phyloP scores from a whole-genome alignment of 2,888 invertebrate species.

The Drosophila antonietae region DNA sequence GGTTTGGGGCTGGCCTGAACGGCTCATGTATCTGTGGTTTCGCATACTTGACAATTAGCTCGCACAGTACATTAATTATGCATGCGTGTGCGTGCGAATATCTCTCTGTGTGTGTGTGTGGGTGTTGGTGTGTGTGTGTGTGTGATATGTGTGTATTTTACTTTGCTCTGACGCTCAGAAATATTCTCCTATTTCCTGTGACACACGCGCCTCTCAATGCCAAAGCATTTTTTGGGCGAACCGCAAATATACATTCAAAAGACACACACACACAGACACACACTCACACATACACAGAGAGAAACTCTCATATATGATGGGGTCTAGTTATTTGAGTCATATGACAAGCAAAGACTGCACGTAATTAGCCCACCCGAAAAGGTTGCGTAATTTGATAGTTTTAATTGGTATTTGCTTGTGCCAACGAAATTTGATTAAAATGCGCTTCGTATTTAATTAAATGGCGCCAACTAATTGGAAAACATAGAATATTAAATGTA shows the following conservation, averaged over 20 bases:
- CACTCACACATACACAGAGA: neutral
- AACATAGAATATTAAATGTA: slow-evolving; percentile 6
- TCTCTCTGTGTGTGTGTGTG: neutral
- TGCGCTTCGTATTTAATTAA: slow-evolving; percentile 54
- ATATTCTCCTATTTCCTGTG: slow-evolving; percentile 60
- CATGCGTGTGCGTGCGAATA: slow-evolving; percentile 38
- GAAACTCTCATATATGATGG: neutral
- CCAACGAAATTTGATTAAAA: slow-evolving; percentile 68
- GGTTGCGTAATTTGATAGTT: slow-evolving; percentile 73
- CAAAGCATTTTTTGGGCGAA: slow-evolving; percentile 62
- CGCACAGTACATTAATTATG: slow-evolving; percentile 69
- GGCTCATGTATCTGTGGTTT: slow-evolving; percentile 49
- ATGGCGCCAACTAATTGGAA: slow-evolving; percentile 32
- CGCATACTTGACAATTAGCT: slow-evolving; percentile 73
- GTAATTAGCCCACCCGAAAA: slow-evolving; percentile 56
- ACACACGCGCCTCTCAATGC: slow-evolving; percentile 48
- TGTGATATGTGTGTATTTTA: slow-evolving; percentile 14
- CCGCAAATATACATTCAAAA: slow-evolving; percentile 56
- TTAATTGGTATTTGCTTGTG: slow-evolving; percentile 66
- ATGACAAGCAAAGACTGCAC: slow-evolving; percentile 42
- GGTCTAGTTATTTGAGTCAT: slow-evolving; percentile 40
- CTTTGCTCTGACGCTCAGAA: slow-evolving; percentile 52
- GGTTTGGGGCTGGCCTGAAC: neutral
- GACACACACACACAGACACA: slow-evolving; percentile 3
- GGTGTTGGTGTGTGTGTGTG: slow-evolving; percentile 14